These are phyloP conservation scores for Amphiprion percula DNA, from an alignment of 2,113 vertebrate species.

Conservation along the genomic window DNA sequence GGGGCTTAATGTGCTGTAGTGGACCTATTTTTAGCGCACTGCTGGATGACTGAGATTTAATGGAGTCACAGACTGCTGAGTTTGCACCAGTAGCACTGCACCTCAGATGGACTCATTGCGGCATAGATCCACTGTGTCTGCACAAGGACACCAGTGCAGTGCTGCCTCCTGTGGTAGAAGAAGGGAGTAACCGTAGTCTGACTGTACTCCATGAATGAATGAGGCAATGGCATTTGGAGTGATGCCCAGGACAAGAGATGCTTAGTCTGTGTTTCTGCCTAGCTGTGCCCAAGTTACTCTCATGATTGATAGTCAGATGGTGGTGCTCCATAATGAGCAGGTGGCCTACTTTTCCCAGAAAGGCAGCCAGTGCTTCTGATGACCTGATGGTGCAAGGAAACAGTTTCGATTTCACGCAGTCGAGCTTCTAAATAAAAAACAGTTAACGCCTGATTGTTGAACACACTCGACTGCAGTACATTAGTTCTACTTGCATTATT, in stretches of 20 bases:
- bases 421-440: slow-evolving; percentile 2
- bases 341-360: slow-evolving; percentile 76
- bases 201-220: slow-evolving; percentile 71
- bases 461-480: not conserved
- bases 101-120: slow-evolving; percentile 62
- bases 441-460: slow-evolving; percentile 12
- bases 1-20: slow-evolving; percentile 62
- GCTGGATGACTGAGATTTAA: slow-evolving; percentile 71
- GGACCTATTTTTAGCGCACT: slow-evolving; percentile 71
- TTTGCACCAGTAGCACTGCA: slow-evolving; percentile 66
- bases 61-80: slow-evolving; percentile 75
- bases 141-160: slow-evolving; percentile 42
- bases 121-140: slow-evolving; percentile 47
- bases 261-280: slow-evolving; percentile 74
- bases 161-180: slow-evolving; percentile 69
- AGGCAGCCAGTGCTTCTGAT: slow-evolving; percentile 49
- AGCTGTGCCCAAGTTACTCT: slow-evolving; percentile 64
- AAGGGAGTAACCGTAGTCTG: slow-evolving; percentile 9
- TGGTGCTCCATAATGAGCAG: slow-evolving; percentile 68
- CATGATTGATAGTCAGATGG: slow-evolving; percentile 73
- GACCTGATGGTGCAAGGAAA: slow-evolving; percentile 57
- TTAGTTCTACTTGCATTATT: not conserved
- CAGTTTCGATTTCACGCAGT: slow-evolving; percentile 23
- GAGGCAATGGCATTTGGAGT: slow-evolving; percentile 71
- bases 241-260: slow-evolving; percentile 74